Base-by-base conservation (phyloP, 2,113 vertebrate genomes). In the Myotis brandtii region DNA sequence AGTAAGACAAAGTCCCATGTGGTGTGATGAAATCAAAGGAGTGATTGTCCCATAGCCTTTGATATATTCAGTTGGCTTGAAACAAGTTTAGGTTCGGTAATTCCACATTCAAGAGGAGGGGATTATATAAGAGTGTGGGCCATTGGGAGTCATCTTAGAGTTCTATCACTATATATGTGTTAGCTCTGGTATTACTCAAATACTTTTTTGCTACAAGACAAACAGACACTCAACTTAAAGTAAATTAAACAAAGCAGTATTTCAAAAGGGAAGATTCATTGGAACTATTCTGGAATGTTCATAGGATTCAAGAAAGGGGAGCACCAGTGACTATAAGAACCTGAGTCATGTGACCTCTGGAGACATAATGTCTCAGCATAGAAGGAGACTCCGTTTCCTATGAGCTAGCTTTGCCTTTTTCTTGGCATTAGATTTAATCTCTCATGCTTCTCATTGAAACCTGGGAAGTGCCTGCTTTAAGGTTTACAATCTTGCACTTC, bases 191-290 rank as follows among this genome's bases (percentile, higher is more conserved):
- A 18, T 84, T 83, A 75, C 37, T 40, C 14, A 37, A 76, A 52
- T 48, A 40, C 12, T 3, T 48, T 77, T 76, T 86, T 86, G 32
- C 54, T 79, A 54, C 1, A 17, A 92, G 86, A 86, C 73, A 69
- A 62, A 62, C 4, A 89, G 23, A 86, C 81, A 64, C 25, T 13
- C 30, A 81, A 5, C 6, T 59, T 91, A 37, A 66, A 72, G 3
- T 66, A 59, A n/a, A 59, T 81, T 86, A 54, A 66, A 23, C 46
- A 82, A 86, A 95, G 9, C 30, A 69, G 34, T 27, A 91, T 76
- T 70, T 89, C 52, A 89, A 89, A 86, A 81, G 62, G 18, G 2
- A 6, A 1, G 7, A 52, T 59, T 79, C 67, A 86, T 27, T 72
- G 32, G 23, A 89, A 77, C 17, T 67, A 72, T 81, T 94, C 18